Evolutionary conservation across 64 coral and sea anemone genomes (phyloP).

Genomic region (Actinia equina): DNA sequence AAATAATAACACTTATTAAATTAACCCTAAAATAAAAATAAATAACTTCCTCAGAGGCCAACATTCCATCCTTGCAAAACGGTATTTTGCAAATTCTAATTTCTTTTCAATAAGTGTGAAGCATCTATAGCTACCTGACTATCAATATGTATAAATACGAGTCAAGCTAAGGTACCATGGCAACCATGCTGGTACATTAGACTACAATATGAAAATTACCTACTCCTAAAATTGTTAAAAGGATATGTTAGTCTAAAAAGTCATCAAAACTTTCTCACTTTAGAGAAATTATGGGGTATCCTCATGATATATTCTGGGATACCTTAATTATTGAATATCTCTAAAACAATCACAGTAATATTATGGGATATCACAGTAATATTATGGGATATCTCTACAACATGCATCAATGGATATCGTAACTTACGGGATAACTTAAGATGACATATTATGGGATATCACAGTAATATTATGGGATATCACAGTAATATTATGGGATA

Average conservation of each 20-base stretch:
- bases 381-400: neutral
- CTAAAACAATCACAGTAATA: neutral
- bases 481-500: neutral
- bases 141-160: neutral
- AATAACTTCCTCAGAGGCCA: neutral
- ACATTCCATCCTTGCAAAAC: neutral
- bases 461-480: neutral
- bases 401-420: neutral
- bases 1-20: neutral
- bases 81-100: neutral
- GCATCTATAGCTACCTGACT: neutral
- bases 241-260: neutral
- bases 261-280: neutral
- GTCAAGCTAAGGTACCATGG: conserved; percentile 1
- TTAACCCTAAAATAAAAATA: neutral
- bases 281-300: conserved; percentile 13
- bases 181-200: neutral
- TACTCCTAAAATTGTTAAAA: conserved; percentile 6
- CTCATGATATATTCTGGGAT: neutral
- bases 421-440: neutral
- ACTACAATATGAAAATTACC: conserved; percentile 15
- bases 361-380: neutral
- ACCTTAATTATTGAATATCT: neutral
- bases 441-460: neutral
- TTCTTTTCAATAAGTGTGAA: neutral